These are phyloP conservation scores for Eublepharis macularius DNA, from an alignment of 2,113 vertebrate species.

Conservation along the genomic window DNA sequence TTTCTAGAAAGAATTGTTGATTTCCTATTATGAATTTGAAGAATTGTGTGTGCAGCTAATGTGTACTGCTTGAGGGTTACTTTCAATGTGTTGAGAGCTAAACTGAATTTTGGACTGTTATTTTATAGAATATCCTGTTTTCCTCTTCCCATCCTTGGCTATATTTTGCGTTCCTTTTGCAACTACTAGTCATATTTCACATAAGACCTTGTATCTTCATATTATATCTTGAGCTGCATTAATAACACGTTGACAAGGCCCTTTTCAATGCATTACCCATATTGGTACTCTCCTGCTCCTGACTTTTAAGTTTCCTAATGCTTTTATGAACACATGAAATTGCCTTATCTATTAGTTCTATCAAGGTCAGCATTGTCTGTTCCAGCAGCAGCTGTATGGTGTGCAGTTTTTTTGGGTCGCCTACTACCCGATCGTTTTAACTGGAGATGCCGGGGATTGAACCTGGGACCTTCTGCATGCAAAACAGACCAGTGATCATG, in stretches of 20 bases:
- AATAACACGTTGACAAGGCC: not conserved
- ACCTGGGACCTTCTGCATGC: too few species aligned
- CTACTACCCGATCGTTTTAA: too few species aligned
- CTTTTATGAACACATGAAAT: too few species aligned
- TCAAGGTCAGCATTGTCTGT: too few species aligned
- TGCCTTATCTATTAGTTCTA: too few species aligned
- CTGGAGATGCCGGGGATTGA: too few species aligned
- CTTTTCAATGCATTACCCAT: not conserved
- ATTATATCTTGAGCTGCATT: not conserved
- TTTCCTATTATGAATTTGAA: not conserved
- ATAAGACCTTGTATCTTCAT: not conserved
- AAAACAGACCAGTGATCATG: not conserved
- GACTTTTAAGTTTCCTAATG: not conserved
- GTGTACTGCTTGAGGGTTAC: not conserved
- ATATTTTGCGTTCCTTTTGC: not conserved
- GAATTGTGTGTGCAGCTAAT: not conserved
- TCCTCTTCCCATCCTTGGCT: not conserved
- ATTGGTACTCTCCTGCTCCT: not conserved
- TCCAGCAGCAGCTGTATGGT: too few species aligned
- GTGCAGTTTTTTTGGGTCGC: too few species aligned
- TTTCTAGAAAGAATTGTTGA: not conserved
- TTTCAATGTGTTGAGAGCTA: conserved; percentile 16
- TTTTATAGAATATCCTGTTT: not conserved
- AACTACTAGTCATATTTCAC: not conserved
- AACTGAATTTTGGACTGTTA: not conserved